These are phyloP conservation scores for Pygocentrus nattereri DNA, from an alignment of 2,797 vertebrate genomes.

Conservation along the genomic window DNA sequence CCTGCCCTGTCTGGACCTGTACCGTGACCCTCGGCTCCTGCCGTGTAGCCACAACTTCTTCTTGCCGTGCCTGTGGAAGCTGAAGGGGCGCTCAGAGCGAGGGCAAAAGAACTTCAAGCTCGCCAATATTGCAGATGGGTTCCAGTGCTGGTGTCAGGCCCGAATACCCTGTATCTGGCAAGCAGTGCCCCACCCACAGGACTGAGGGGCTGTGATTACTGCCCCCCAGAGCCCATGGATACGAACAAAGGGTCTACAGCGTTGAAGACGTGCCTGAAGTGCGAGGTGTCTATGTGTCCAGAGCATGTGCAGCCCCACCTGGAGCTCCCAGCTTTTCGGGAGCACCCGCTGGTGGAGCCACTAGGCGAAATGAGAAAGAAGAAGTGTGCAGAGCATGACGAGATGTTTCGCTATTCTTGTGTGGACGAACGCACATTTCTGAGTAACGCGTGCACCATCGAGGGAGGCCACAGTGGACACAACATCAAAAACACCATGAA, in stretches of 20 bases:
- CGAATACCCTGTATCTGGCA: neutral
- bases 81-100: slow-evolving; percentile 64
- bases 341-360: slow-evolving; percentile 78
- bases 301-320: slow-evolving; percentile 79
- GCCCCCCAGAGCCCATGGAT: slow-evolving; percentile 1
- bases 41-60: slow-evolving; percentile 82
- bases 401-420: slow-evolving; percentile 80
- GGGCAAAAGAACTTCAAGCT: slow-evolving; percentile 80
- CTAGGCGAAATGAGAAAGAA: slow-evolving; percentile 74
- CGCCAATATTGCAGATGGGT: slow-evolving; percentile 76
- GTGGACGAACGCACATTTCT: slow-evolving; percentile 75
- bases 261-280: slow-evolving; percentile 81
- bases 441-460: slow-evolving; percentile 80
- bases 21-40: slow-evolving; percentile 75
- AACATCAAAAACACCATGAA: slow-evolving; percentile 79
- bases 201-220: slow-evolving; percentile 45
- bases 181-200: neutral
- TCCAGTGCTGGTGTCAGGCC: slow-evolving; percentile 61
- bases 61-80: slow-evolving; percentile 69
- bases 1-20: slow-evolving; percentile 77
- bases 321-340: slow-evolving; percentile 76
- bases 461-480: slow-evolving; percentile 76
- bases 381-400: slow-evolving; percentile 78
- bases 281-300: slow-evolving; percentile 83
- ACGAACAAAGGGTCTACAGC: slow-evolving; percentile 58